Conservation (phyloP, 2,888 invertebrate genomes). For the Lordiphosa andalusiaca region DNA sequence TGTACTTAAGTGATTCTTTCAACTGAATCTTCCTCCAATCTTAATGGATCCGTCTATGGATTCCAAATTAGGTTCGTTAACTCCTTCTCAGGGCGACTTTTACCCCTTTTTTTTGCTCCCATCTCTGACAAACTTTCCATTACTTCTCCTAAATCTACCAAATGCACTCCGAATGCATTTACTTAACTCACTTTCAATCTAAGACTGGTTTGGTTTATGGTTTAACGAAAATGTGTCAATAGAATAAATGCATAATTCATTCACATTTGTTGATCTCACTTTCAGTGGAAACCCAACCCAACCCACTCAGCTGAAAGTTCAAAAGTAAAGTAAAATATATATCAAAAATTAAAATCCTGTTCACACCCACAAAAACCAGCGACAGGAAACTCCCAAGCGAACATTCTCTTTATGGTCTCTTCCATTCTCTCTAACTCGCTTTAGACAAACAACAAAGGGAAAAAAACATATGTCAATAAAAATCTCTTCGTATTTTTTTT, state of each 20-base stretch:
- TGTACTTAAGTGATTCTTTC: too few species aligned
- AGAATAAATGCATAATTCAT: constrained; percentile 43
- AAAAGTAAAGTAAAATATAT: constrained; percentile 6
- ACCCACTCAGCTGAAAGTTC: constrained; percentile 20
- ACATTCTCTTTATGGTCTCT: constrained; percentile 1
- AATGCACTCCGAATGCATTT: too few species aligned
- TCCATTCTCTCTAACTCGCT: too few species aligned
- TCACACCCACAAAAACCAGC: constrained; percentile 64
- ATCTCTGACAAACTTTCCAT: too few species aligned
- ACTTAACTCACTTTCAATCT: too few species aligned
- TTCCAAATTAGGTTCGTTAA: too few species aligned
- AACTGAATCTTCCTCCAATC: too few species aligned
- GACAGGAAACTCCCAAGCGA: constrained; percentile 25
- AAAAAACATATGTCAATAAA: constrained; percentile 74
- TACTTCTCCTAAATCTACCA: too few species aligned
- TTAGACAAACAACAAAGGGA: constrained; percentile 22
- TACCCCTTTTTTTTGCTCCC: too few species aligned
- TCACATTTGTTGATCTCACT: constrained; percentile 59
- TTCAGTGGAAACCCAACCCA: constrained; percentile 26
- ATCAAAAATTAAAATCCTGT: constrained; percentile 60
- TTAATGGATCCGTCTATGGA: too few species aligned
- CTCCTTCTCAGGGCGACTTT: too few species aligned
- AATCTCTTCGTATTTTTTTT: constrained; percentile 53
- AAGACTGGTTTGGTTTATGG: too few species aligned
- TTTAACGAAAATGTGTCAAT: constrained; percentile 20